Base-by-base conservation (phyloP, 1,140 invertebrate species). In the Manduca sexta region DNA sequence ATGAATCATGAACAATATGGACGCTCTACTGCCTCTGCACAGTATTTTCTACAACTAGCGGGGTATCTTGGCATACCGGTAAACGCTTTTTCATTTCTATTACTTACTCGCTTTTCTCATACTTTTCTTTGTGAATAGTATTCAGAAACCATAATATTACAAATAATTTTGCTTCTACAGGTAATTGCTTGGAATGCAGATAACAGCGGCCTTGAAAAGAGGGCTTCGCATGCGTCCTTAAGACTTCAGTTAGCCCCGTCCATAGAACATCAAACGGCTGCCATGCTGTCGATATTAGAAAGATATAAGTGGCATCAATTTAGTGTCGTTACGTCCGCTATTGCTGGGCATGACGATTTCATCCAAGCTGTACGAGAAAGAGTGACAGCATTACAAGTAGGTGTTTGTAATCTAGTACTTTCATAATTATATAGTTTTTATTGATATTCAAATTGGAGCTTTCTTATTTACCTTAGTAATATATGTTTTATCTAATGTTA, bases 291-390 rank as follows among this genome's bases (percentile, higher is more conserved):
- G 74, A 96, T 98, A 61, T 86, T 98, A 63, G 92, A 95, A 78
- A 88, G 96, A 41, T 99, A 99, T 87, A 97, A 97, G 74, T 98
- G 97, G 97, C 95, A 97, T 74, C 93, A 96, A 64, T 98, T 98
- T 82, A 95, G 95, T 52, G 93, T 98, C 43, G 94, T 98, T 17
- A 95, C 94, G n/a, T 95, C 93, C 37, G 92, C 95, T 69, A 96
- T 97, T 38, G 95, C 95, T 12, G 97, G 97, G 0, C 95, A 98
- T 80, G 94, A 96, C 63, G 95, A 98, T 77, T 98, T 99, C 73
- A 93, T 98, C 50, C 94, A 97, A 76, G 95, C 95, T 12, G 93
- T 98, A 14, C 85, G 96, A 31, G 95, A 97, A 72, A 87, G 94
- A 52, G 94, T 96, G 31, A 91, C 92, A 31, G 92, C 93, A 49